Percentiles rank a stretch among this genome's conserved stretches.
phyloP scores from a whole-genome alignment of 2,797 vertebrate species.

The Triplophysa yarkandensis region DNA sequence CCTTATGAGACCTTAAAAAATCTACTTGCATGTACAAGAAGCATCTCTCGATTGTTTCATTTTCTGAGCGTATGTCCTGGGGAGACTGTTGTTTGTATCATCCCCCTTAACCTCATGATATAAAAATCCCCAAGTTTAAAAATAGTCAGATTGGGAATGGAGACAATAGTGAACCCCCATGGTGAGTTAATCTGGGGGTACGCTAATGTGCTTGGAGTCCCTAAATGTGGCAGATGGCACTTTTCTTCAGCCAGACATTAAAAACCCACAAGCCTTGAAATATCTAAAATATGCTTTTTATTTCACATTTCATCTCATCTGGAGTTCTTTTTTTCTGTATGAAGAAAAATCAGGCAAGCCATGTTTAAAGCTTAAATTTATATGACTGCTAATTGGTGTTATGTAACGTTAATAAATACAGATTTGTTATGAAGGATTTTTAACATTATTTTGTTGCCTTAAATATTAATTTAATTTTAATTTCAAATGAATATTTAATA shows the following conservation, averaged over 20 bases:
- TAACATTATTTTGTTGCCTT: no score
- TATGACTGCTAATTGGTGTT: neutral
- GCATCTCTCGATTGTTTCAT: neutral
- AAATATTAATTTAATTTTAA: no score
- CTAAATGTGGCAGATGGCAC: conserved; percentile 46
- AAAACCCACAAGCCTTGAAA: conserved; percentile 14
- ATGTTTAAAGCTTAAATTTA: neutral
- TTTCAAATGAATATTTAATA: no score
- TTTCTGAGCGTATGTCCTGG: neutral
- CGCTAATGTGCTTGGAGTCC: conserved; percentile 45
- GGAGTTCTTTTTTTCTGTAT: neutral
- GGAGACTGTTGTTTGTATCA: conserved; percentile 6
- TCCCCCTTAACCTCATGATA: conserved; percentile 25
- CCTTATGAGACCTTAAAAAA: neutral
- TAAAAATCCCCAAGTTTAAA: conserved; percentile 29
- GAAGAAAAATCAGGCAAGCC: neutral
- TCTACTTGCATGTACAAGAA: conserved; percentile 7
- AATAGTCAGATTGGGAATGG: conserved; percentile 32
- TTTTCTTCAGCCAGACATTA: conserved; percentile 35
- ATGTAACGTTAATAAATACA: neutral
- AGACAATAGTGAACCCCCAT: conserved; percentile 53
- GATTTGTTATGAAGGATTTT: neutral
- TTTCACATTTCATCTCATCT: conserved; percentile 25
- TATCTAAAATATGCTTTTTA: conserved; percentile 32
- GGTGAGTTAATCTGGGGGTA: conserved; percentile 52